phyloP scores from a whole-genome alignment of 2,797 vertebrate species.

The Chelon labrosus region DNA sequence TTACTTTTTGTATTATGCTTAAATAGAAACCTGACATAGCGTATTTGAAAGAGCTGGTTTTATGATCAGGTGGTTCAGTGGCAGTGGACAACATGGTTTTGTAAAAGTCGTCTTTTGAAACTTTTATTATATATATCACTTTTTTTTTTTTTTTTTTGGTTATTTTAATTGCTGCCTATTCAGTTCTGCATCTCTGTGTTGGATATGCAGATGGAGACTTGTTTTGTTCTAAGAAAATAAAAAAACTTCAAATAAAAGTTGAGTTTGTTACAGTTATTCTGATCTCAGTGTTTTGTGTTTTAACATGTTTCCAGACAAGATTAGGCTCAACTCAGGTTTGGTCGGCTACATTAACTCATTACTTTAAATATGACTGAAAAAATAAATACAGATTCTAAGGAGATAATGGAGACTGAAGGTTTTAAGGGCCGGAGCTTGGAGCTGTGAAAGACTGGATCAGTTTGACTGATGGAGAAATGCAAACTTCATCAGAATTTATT shows the following conservation, averaged over 20 bases:
- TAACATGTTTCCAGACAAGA: too few relatives aligned
- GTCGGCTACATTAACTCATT: too few relatives aligned
- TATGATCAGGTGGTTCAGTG: constrained; percentile 53
- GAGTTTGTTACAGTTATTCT: neutral
- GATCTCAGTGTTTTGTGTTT: too few relatives aligned
- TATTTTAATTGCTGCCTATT: constrained; percentile 69
- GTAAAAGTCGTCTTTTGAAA: constrained; percentile 63
- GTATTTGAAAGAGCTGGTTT: constrained; percentile 53
- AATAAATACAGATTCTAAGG: too few relatives aligned
- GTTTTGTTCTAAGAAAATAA: constrained; percentile 80
- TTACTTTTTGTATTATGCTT: constrained; percentile 70
- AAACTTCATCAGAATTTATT: too few relatives aligned
- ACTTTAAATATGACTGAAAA: too few relatives aligned
- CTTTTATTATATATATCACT: constrained; percentile 58
- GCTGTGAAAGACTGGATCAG: too few relatives aligned
- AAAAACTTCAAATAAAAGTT: constrained; percentile 24
- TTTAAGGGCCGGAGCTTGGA: too few relatives aligned
- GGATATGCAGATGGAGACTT: constrained; percentile 55
- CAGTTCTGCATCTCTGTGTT: constrained; percentile 50
- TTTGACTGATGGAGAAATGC: too few relatives aligned
- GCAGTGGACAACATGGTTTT: constrained; percentile 61
- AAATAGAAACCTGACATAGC: constrained; percentile 29
- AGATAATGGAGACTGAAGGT: too few relatives aligned
- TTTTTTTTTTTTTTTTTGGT: constrained; percentile 17
- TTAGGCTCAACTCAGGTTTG: too few relatives aligned